Percentiles rank a stretch among this genome's conserved stretches.
Conservation (phyloP, 2,797 vertebrate species). For the Geotrypetes seraphini region DNA sequence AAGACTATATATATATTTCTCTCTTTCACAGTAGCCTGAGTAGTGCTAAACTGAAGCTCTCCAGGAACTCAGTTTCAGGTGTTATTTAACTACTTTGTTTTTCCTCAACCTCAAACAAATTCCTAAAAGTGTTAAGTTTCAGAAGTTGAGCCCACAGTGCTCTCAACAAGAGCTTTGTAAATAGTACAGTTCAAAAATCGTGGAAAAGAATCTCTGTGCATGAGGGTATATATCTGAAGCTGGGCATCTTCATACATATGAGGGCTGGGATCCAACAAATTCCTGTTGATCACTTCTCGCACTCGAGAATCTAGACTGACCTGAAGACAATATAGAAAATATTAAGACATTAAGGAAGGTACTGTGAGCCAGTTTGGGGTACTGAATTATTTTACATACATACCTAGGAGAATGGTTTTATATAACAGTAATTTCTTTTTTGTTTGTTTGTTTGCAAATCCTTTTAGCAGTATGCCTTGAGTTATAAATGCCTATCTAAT, state of each 20-base stretch:
- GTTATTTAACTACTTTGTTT: conserved; percentile 54
- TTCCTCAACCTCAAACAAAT: conserved; percentile 7
- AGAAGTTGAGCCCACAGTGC: conserved; percentile 78
- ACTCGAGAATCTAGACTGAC: conserved; percentile 96
- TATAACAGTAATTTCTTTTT: too few relatives aligned
- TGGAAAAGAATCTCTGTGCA: conserved; percentile 98
- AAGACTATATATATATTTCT: conserved; percentile 45
- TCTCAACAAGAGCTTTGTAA: conserved; percentile 92
- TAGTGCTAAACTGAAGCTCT: conserved; percentile 74
- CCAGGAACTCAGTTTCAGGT: conserved; percentile 66
- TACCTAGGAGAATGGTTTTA: too few relatives aligned
- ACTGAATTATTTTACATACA: too few relatives aligned
- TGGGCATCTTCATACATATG: conserved; percentile 97
- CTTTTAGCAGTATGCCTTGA: too few relatives aligned
- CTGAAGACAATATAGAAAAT: conserved; percentile 50
- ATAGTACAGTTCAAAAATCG: conserved; percentile 97
- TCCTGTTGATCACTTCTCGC: conserved; percentile 92
- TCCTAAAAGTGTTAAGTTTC: conserved; percentile 79
- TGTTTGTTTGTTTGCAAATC: too few relatives aligned
- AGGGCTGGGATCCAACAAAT: conserved; percentile 78
- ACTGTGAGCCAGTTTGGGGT: too few relatives aligned
- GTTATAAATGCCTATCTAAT: too few relatives aligned
- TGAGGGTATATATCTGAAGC: conserved; percentile 96
- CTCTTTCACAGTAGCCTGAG: conserved; percentile 78
- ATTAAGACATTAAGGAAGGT: too few relatives aligned